Conservation (phyloP, 2,888 invertebrate genomes). For the Lymantria dispar region DNA sequence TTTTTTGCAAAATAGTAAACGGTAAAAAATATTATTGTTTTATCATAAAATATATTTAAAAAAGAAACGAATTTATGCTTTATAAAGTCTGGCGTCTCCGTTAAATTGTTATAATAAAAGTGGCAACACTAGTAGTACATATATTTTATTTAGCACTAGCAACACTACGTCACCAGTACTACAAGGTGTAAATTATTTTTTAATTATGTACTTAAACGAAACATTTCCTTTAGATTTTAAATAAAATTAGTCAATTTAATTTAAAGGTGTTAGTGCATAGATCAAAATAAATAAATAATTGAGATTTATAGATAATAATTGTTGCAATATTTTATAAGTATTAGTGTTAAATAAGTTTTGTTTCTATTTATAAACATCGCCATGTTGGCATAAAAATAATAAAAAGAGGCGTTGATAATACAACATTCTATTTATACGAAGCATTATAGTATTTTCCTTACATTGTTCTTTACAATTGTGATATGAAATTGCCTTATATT, state of each 20-base stretch:
- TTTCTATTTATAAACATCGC: conserved; percentile 45
- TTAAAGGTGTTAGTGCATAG: conserved; percentile 44
- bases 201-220: conserved; percentile 32
- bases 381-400: conserved; percentile 27
- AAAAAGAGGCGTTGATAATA: conserved; percentile 25
- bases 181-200: conserved; percentile 37
- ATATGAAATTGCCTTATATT: conserved; percentile 67
- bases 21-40: background rate
- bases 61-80: background rate
- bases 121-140: conserved; percentile 7
- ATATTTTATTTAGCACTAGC: conserved; percentile 22
- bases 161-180: conserved; percentile 42
- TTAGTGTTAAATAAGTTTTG: conserved; percentile 37
- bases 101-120: conserved; percentile 5
- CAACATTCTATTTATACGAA: conserved; percentile 30
- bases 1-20: background rate
- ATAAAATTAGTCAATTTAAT: conserved; percentile 68
- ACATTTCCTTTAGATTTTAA: conserved; percentile 60
- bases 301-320: conserved; percentile 64
- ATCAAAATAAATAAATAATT: conserved; percentile 47
- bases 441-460: conserved; percentile 20
- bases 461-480: conserved; percentile 49
- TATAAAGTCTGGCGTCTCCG: conserved; percentile 18
- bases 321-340: conserved; percentile 55
- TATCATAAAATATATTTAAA: background rate